phyloP scores from a whole-genome alignment of 1,140 invertebrate species.

The Melanaphis sacchari region DNA sequence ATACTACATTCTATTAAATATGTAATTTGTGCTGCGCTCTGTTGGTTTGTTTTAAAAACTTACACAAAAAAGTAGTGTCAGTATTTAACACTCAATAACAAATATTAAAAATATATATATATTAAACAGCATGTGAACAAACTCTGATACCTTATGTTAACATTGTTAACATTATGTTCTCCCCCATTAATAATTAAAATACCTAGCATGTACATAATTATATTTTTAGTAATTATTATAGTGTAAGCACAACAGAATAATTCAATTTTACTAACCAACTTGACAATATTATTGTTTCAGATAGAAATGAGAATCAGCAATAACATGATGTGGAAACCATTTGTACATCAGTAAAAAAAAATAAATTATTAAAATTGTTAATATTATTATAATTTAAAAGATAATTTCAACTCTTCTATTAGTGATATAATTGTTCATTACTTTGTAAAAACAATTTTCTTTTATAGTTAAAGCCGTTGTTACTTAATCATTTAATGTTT shows the following conservation, averaged over 20 bases:
- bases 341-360: background rate
- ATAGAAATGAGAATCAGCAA: background rate
- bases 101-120: background rate
- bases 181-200: background rate
- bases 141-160: background rate
- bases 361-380: background rate
- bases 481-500: no score
- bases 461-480: background rate
- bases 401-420: background rate
- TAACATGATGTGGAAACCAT: background rate
- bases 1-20: background rate
- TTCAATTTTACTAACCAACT: background rate
- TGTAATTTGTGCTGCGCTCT: constrained; percentile 38
- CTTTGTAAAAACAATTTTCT: background rate
- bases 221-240: constrained; percentile 5
- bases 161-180: no score
- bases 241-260: background rate
- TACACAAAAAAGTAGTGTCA: background rate
- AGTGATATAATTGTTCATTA: background rate
- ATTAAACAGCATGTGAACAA: background rate
- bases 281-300: constrained; percentile 36
- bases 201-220: background rate
- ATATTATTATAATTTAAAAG: background rate
- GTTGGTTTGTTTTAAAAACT: constrained; percentile 2
- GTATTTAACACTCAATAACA: background rate